Base-by-base conservation (phyloP, 2,113 vertebrate species). In the Myanophis thanlyinensis region DNA sequence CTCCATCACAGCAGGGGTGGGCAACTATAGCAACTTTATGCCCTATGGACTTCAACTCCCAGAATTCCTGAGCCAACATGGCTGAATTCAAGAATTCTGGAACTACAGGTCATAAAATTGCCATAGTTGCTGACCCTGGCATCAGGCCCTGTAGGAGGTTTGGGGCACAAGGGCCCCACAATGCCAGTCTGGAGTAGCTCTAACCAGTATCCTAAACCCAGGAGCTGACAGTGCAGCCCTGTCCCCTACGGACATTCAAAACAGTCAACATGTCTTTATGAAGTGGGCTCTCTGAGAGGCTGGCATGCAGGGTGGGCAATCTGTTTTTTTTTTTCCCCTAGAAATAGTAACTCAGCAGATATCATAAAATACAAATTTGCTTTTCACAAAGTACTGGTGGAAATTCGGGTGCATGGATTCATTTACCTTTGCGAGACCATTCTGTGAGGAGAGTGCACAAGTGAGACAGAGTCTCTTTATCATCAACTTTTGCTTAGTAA, bases 401-500 rank as follows among this genome's bases (percentile, higher is more conserved):
- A 85, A 90, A 54, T 47, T 80, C 89, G 91, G 93, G 88, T 87
- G 91, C 91, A 49, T 92, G 92, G 93, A 90, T 87, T 89, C 95
- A 94, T 93, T 95, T 95, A 95, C 95, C 95, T 95, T 94, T 94
- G 91, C 88, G 93, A 93, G 91, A 91, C 93, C 88, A 89, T 91
- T 92, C 93, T 90, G 73, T 93, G 91, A 92, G 93, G 85, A 85
- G 93, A 92, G 88, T 89, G 91, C 91, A 92, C 88, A 92, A 93
- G 94, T 95, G 95, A 96, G 94, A 95, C 93, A 95, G 87, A 91
- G 94, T 96, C 95, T 96, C 95, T 96, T 94, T 95, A 93, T 89
- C 94, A 95, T 93, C 95, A 96, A 96, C 93, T 95, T 96, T 95
- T 96, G 93, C 95, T 94, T 95, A 95, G 95, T 92, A 95, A 96